A percentile compares a stretch with the other conserved stretches of the same genome.
Evolutionary conservation across 2,113 vertebrate genomes (phyloP).

Genomic region (Rallus limicola): DNA sequence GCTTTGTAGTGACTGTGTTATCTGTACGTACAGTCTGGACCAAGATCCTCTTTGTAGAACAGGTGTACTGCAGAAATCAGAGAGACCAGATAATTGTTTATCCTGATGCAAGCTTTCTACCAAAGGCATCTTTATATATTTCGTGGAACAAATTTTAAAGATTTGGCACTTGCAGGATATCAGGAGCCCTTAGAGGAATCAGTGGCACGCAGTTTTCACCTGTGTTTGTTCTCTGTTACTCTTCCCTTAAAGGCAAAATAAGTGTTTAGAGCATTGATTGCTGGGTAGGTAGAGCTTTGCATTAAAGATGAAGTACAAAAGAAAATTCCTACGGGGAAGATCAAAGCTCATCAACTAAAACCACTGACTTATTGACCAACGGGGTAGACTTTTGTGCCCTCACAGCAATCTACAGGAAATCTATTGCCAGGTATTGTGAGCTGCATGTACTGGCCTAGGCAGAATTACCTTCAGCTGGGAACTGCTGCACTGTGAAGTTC

Average conservation of each 20-base stretch:
- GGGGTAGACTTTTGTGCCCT: not conserved
- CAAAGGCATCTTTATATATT: not conserved
- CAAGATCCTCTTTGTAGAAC: not conserved
- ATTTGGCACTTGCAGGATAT: not conserved
- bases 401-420: not conserved
- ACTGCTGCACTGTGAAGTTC: not conserved
- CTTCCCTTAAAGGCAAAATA: not conserved
- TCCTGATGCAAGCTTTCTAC: not conserved
- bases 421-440: not conserved
- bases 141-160: not conserved
- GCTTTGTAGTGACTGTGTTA: not conserved
- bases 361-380: not conserved
- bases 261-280: conserved; percentile 17
- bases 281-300: not conserved
- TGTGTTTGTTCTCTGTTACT: not conserved
- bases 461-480: not conserved
- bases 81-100: not conserved
- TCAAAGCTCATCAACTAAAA: conserved; percentile 41
- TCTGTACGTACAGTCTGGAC: not conserved
- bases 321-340: conserved; percentile 32
- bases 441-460: not conserved
- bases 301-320: conserved; percentile 15
- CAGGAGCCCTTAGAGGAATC: not conserved
- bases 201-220: not conserved
- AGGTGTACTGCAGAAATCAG: not conserved